phyloP scores from a whole-genome alignment of 2,113 vertebrate species.

The Myiagra hebetior region DNA sequence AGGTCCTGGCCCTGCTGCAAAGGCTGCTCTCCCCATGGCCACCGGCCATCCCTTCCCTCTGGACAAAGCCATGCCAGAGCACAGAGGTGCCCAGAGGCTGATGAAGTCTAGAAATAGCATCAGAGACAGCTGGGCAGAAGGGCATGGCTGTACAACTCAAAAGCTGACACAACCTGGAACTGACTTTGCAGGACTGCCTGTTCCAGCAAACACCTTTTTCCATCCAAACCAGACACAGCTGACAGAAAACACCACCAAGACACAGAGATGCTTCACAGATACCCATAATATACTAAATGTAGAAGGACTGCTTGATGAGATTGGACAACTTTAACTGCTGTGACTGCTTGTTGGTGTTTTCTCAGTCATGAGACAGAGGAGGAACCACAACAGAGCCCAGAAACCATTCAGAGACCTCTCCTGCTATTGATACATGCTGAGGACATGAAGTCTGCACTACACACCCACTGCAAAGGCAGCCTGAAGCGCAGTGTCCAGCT shows the following conservation, averaged over 20 bases:
- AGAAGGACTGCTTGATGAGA: background rate
- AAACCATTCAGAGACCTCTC: background rate
- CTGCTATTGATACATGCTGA: background rate
- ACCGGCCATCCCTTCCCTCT: too few relatives aligned
- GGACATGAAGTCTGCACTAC: background rate
- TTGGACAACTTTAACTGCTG: background rate
- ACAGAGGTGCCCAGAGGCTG: too few relatives aligned
- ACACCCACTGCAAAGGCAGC: background rate
- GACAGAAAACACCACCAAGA: background rate
- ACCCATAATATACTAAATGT: too few relatives aligned
- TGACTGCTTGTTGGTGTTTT: background rate
- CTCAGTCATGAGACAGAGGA: background rate
- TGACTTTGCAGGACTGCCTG: too few relatives aligned
- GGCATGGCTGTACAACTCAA: too few relatives aligned
- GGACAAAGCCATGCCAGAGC: too few relatives aligned
- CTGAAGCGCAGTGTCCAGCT: rapidly evolving
- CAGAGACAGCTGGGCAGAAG: too few relatives aligned
- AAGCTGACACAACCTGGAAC: too few relatives aligned
- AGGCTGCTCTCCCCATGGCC: too few relatives aligned
- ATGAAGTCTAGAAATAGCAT: too few relatives aligned
- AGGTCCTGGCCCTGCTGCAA: too few relatives aligned
- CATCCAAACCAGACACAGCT: background rate
- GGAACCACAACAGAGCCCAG: background rate
- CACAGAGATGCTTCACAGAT: background rate
- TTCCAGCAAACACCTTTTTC: too few relatives aligned